Evolutionary conservation across 2,888 invertebrate species (phyloP), one percentile per base, ranked within the genome.

Genomic region (Argyresthia albistria): DNA sequence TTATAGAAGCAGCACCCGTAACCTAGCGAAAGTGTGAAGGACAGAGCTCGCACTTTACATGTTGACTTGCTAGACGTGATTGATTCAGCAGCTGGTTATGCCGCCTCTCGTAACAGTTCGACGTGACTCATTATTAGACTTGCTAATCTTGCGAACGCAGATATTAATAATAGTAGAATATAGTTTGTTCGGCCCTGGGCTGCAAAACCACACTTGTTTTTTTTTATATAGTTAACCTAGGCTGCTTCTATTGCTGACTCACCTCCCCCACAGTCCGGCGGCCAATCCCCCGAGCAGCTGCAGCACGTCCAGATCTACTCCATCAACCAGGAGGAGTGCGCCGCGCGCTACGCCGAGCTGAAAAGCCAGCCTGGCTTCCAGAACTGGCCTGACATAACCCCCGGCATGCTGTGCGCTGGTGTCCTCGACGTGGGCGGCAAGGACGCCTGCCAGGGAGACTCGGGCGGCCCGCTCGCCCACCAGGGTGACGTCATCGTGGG

Each of bases 391-490:
- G 61, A 62, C 50, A 54, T 76, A n/a, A 73, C 70, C 2, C 55
- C 55, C 37, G 60, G 61, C 8, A 77, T 79, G 75, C 7, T 78
- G 35, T 79, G 80, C 59, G 66, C 73, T 14, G 80, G 78, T 36
- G 59, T 66, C 36, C 58, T 65, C 35, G 59, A 67, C 53, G 56
- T 63, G 2, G 73, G 75, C 2, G 74, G 71, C 25, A 66, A 66
- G 56, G 80, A 78, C 58, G 67, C 76, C 8, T 83, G 83, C 62
- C 76, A 84, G 66, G 88, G 87, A n/a, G 89, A 89, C 70, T 81
- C 83, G 51, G 89, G 89, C 9, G 89, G 89, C 15, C 89, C 89
- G n/a, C 65, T 89, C 48, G 71, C 69, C 11, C 69, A 79, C 64
- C 58, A 66, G 35, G 66, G 72, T 25, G 55, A 73, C 52, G 65